Base-by-base conservation (phyloP, 2,113 vertebrate genomes). In the Callipepla squamata region DNA sequence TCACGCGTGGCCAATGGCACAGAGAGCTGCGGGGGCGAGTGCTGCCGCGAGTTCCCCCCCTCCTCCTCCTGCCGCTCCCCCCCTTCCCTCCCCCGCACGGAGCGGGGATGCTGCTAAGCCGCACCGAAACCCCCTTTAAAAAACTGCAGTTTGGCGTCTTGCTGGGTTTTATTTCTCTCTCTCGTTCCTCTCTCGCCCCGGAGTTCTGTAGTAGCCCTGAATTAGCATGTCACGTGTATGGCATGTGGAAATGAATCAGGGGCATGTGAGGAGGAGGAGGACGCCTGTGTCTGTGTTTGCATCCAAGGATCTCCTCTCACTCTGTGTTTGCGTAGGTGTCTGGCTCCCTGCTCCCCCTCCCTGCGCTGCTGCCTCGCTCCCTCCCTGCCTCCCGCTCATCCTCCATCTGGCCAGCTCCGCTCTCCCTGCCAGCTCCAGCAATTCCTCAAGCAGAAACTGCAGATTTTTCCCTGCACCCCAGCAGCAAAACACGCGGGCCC, bases 161-260 rank as follows among this genome's bases (percentile, higher is more conserved):
- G 25, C 72, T 86, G 86, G 94, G 80, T 89, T 93, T 92, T 94
- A 84, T 92, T 90, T 91, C 89, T 92, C 76, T 89, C 83, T 70
- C 22, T 87, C 28, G 34, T 74, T 92, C 83, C 72, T 91, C 63
- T 91, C 91, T 93, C 85, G 65, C 96, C 92, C 94, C 70, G 94
- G 96, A 96, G 96, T 95, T 95, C 92, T 97, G 97, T 97, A 97
- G 97, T 97, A 97, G 96, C 94, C 95, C 93, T 70, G 95, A 97
- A 97, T 97, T 97, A 97, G 96, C 97, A 97, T 95, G 96, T 97
- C 97, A 97, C 97, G 96, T 97, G 97, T 92, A 95, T 85, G 96
- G 96, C 97, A 97, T 97, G 96, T 96, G 96, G 96, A 96, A 97
- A 97, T 97, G 96, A 97, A 97, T 97, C 96, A 95, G 94, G 95